Percentiles rank a stretch among this genome's conserved stretches.
Conservation (phyloP, 2,888 invertebrate species). For the Phymatocera aterrima region DNA sequence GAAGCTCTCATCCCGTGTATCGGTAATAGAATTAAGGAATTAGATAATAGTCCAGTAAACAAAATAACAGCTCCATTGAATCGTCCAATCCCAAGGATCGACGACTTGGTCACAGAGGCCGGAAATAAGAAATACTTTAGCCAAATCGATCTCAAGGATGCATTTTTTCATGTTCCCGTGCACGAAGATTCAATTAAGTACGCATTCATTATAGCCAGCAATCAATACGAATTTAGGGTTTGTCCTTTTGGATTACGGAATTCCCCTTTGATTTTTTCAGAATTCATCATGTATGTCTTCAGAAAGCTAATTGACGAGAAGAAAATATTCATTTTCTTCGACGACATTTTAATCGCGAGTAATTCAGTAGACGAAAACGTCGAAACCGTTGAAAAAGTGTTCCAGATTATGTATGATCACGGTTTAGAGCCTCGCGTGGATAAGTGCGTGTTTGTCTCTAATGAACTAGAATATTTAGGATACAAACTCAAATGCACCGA, state of each 20-base stretch:
- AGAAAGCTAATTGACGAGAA: conserved; percentile 15
- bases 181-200: conserved; percentile 43
- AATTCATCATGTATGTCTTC: conserved; percentile 37
- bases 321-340: conserved; percentile 39
- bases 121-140: conserved; percentile 12
- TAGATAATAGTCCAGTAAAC: conserved; percentile 3
- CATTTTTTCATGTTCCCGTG: conserved; percentile 47
- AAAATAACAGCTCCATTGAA: not conserved
- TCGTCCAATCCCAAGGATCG: not conserved
- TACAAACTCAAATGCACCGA: conserved; percentile 40
- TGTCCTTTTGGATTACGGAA: conserved; percentile 46
- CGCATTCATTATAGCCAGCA: conserved; percentile 42
- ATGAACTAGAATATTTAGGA: conserved; percentile 47
- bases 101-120: not conserved
- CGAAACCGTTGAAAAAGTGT: not conserved
- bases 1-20: not conserved
- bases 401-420: not conserved
- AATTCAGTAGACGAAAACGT: conserved; percentile 30
- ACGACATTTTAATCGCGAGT: conserved; percentile 48
- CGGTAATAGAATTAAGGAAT: not conserved
- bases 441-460: conserved; percentile 38
- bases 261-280: conserved; percentile 42
- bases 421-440: conserved; percentile 12
- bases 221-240: conserved; percentile 45
- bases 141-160: conserved; percentile 45